Conservation (phyloP, 2,888 invertebrate species). For the Hirtodrosophila trivittata region DNA sequence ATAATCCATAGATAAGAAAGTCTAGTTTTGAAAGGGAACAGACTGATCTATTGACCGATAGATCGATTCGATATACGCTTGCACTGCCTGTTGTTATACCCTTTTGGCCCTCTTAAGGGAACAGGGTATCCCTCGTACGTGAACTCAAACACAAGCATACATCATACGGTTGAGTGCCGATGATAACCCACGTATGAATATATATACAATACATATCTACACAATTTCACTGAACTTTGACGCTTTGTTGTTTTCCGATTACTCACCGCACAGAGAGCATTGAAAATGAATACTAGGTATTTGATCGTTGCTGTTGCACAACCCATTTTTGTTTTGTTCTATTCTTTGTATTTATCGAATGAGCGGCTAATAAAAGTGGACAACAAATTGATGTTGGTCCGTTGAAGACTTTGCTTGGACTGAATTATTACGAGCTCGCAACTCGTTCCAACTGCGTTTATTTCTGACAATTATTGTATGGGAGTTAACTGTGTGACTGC, state of each 20-base stretch:
- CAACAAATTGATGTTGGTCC: conserved; percentile 27
- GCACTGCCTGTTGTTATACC: too few relatives aligned
- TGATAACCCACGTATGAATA: conserved; percentile 20
- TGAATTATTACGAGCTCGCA: conserved; percentile 45
- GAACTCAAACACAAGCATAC: too few relatives aligned
- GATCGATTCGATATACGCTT: too few relatives aligned
- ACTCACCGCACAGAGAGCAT: conserved; percentile 74
- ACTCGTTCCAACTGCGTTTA: conserved; percentile 26
- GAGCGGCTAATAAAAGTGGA: neutral
- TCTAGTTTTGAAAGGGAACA: too few relatives aligned
- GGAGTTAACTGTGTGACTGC: conserved; percentile 37
- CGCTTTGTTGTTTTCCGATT: conserved; percentile 1
- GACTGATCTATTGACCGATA: too few relatives aligned
- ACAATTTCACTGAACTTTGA: conserved; percentile 28
- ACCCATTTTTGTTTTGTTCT: conserved; percentile 55
- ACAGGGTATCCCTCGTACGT: too few relatives aligned
- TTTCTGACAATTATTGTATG: conserved; percentile 52
- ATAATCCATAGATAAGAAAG: too few relatives aligned
- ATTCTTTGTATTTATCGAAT: neutral
- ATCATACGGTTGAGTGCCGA: conserved; percentile 32
- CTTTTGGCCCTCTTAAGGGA: too few relatives aligned
- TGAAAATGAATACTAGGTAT: conserved; percentile 66
- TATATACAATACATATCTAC: neutral
- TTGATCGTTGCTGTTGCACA: conserved; percentile 70
- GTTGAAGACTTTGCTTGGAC: conserved; percentile 46